phyloP scores from a whole-genome alignment of 2,888 invertebrate species.

The Formica aserva region DNA sequence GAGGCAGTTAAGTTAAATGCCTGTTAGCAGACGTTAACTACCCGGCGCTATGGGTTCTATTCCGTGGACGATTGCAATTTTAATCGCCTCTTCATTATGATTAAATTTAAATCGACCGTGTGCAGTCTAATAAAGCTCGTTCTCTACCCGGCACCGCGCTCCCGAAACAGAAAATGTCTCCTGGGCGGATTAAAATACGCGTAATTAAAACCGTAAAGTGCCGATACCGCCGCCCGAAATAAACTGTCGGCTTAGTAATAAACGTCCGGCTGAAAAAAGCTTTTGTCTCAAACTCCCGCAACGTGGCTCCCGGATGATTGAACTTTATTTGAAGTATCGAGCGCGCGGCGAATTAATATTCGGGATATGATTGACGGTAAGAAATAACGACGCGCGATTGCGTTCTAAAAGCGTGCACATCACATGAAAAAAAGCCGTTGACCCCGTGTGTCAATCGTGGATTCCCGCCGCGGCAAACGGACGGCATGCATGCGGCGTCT shows the following conservation, averaged over 20 bases:
- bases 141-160: slow-evolving; percentile 59
- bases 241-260: slow-evolving; percentile 78
- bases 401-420: slow-evolving; percentile 66
- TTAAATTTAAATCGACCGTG: slow-evolving; percentile 84
- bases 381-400: slow-evolving; percentile 61
- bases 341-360: slow-evolving; percentile 79
- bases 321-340: slow-evolving; percentile 81
- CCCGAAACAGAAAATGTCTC: slow-evolving; percentile 78
- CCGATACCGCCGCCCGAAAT: slow-evolving; percentile 80
- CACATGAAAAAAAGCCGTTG: slow-evolving; percentile 71
- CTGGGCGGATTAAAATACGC: slow-evolving; percentile 80
- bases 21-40: slow-evolving; percentile 85
- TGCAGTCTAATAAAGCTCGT: slow-evolving; percentile 80
- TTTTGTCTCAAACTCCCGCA: slow-evolving; percentile 72
- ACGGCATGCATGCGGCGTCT: slow-evolving; percentile 13
- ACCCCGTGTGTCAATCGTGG: slow-evolving; percentile 62
- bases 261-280: slow-evolving; percentile 78
- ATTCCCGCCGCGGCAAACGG: slow-evolving; percentile 21
- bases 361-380: slow-evolving; percentile 75
- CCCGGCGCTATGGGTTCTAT: slow-evolving; percentile 79
- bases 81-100: slow-evolving; percentile 85
- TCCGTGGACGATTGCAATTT: slow-evolving; percentile 84
- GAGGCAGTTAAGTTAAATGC: slow-evolving; percentile 85
- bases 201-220: slow-evolving; percentile 83
- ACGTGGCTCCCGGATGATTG: slow-evolving; percentile 75